phyloP scores from a whole-genome alignment of 1,140 invertebrate genomes.

The Streblospio benedicti region DNA sequence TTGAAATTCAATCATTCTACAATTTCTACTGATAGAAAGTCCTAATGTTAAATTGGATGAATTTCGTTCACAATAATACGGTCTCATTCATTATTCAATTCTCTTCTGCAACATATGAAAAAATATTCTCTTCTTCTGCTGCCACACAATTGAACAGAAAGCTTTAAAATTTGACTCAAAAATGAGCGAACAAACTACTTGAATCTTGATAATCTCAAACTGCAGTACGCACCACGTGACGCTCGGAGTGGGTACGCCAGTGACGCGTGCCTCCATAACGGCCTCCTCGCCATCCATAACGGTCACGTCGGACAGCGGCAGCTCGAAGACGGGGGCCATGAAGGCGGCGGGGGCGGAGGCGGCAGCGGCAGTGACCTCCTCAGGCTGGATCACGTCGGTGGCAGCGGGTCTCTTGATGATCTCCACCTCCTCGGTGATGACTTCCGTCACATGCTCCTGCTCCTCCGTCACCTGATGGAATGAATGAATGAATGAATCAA shows the following conservation, averaged over 20 bases:
- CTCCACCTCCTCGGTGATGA: slow-evolving; percentile 17
- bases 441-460: slow-evolving; percentile 1
- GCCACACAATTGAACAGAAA: no score
- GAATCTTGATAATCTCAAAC: no score
- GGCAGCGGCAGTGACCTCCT: slow-evolving; percentile 2
- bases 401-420: background rate
- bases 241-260: slow-evolving; percentile 31
- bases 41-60: no score
- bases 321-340: slow-evolving; percentile 34
- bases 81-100: no score
- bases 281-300: slow-evolving; percentile 34
- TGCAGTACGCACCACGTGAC: slow-evolving; percentile 53
- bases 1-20: no score
- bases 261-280: slow-evolving; percentile 28
- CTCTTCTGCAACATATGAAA: no score
- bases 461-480: background rate
- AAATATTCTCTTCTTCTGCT: no score
- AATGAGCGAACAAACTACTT: no score
- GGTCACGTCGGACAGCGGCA: slow-evolving; percentile 34
- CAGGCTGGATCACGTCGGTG: slow-evolving; percentile 2
- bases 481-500: no score
- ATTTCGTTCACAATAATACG: no score
- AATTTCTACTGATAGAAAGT: no score
- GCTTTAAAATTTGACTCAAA: no score
- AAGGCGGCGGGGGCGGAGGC: slow-evolving; percentile 8